Evolutionary conservation across 2,113 vertebrate species (phyloP).

Genomic region (Hepsetus odoe): DNA sequence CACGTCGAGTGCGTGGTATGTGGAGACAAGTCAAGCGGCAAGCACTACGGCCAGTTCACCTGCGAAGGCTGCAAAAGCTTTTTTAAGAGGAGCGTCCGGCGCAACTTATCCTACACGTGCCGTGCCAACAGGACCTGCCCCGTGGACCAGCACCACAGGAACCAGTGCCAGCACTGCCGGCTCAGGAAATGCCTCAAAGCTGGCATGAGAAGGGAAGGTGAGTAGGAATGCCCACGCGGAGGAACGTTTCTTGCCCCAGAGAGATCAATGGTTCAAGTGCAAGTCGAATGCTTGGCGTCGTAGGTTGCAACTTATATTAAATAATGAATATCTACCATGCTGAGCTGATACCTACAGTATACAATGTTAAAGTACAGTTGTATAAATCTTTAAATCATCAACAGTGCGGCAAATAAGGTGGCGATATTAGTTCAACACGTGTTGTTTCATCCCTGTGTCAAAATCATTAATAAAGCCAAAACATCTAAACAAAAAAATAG

Average conservation of each 20-base stretch:
- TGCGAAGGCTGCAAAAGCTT: conserved; percentile 98
- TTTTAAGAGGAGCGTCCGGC: conserved; percentile 90
- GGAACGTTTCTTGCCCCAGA: neutral
- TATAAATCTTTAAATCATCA: too few relatives aligned
- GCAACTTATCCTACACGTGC: conserved; percentile 92
- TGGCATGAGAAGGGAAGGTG: conserved; percentile 96
- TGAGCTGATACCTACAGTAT: too few relatives aligned
- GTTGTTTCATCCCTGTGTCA: too few relatives aligned
- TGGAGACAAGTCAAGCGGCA: conserved; percentile 95
- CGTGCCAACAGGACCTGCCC: conserved; percentile 92
- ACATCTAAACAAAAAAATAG: conserved; percentile 2
- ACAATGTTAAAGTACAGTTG: too few relatives aligned
- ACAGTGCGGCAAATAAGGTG: too few relatives aligned
- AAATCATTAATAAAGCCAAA: too few relatives aligned
- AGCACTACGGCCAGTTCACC: conserved; percentile 97
- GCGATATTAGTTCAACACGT: too few relatives aligned
- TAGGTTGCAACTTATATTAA: too few relatives aligned
- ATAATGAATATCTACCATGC: too few relatives aligned
- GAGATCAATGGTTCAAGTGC: neutral
- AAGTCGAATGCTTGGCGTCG: too few relatives aligned
- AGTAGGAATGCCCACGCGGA: neutral
- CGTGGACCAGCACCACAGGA: conserved; percentile 93
- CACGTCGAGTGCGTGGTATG: conserved; percentile 95
- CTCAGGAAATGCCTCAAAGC: conserved; percentile 96
- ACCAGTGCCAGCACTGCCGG: conserved; percentile 95